phyloP scores from a whole-genome alignment of 2,113 vertebrate species.

The Sminthopsis crassicaudata region DNA sequence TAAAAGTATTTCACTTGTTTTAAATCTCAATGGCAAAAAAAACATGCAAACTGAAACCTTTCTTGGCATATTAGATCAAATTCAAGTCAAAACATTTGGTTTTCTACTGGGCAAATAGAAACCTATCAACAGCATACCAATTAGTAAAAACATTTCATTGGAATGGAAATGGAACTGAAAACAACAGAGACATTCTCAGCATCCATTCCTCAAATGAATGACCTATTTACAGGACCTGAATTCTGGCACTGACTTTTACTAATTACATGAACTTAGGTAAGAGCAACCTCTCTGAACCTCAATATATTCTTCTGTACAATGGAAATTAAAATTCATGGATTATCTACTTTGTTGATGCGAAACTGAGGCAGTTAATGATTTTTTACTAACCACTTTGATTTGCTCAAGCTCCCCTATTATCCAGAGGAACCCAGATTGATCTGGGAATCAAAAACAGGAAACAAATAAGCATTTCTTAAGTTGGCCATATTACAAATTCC shows the following conservation, averaged over 20 bases:
- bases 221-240: background rate
- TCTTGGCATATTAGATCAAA: background rate
- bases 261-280: background rate
- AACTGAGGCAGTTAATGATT: no score
- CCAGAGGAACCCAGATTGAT: no score
- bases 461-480: no score
- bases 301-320: background rate
- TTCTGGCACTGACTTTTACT: background rate
- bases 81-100: background rate
- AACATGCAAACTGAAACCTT: background rate
- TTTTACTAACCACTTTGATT: no score
- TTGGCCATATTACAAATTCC: no score
- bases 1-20: background rate
- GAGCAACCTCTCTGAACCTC: background rate
- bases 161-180: background rate
- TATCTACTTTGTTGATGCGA: background rate
- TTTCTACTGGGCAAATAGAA: background rate
- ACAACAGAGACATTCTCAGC: background rate
- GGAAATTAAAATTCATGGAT: background rate
- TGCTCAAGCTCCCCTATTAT: no score
- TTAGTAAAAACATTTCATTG: background rate
- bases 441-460: no score
- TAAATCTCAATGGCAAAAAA: background rate
- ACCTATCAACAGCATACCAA: background rate
- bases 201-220: background rate